These are phyloP conservation scores for Ecdyonurus torrentis DNA, from an alignment of 2,888 invertebrate genomes.

Conservation along the genomic window DNA sequence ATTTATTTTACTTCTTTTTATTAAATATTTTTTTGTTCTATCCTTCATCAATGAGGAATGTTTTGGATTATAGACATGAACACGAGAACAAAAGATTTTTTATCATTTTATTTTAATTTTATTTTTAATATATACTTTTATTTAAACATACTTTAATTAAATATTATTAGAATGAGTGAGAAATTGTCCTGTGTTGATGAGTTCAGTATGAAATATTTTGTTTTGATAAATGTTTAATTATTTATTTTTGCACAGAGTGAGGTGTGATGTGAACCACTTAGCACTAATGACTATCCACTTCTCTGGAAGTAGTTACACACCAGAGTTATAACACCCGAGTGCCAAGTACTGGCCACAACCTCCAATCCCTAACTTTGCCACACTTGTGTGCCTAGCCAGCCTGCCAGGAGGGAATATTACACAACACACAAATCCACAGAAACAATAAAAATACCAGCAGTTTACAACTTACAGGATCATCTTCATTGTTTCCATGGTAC, in stretches of 20 bases:
- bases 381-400: neutral
- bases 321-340: neutral
- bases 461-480: neutral
- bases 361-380: no score
- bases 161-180: neutral
- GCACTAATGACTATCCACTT: no score
- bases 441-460: neutral
- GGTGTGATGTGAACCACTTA: neutral
- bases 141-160: neutral
- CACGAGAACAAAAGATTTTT: slow-evolving; percentile 11
- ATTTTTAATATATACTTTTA: slow-evolving; percentile 9
- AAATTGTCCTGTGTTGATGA: neutral
- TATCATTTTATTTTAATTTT: slow-evolving; percentile 8
- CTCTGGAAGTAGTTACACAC: no score
- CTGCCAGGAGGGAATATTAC: neutral
- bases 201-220: neutral
- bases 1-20: slow-evolving; percentile 7
- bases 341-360: neutral
- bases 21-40: neutral
- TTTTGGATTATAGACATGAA: slow-evolving; percentile 13
- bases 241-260: neutral
- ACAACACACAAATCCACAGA: neutral
- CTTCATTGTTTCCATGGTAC: neutral
- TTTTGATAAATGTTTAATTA: neutral
- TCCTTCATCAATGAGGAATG: slow-evolving; percentile 13